Evolutionary conservation across 2,888 invertebrate species (phyloP), one percentile per base, ranked within the genome.

Genomic region (Zeuzera pyrina): DNA sequence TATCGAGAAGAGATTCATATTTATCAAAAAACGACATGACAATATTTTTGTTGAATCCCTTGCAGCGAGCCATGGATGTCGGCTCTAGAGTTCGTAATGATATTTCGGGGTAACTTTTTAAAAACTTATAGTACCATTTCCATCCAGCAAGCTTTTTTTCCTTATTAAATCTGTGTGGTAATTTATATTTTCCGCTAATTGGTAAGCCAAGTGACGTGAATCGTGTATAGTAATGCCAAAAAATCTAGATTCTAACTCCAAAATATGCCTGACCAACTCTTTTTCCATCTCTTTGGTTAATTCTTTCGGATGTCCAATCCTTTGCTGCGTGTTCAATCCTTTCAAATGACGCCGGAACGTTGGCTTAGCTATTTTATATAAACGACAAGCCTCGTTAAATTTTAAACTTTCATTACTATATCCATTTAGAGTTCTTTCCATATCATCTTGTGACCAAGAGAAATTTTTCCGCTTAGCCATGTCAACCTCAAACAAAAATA

Each of bases 61-160:
- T 36, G 10, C 29, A 23, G 19, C 36, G 12, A 10, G 30, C 33
- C 29, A 39, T 31, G 2, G 33, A 30, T 1, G 33, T 39, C 31
- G 41, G 35, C 29, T 48, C 39, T 38, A 40, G 36, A 24, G 33
- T 34, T 14, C 34, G 31, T 24, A 38, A 35, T 10, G 39, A 39
- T 26, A 46, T 33, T 12, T 24, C 30, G 22, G 42, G 42, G 39
- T 46, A 35, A 11, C 39, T 34, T n/a, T 34, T 12, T 22, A 28
- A 41, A 21, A 42, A 39, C 14, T 10, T 35, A 30, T 27, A 29
- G 34, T 28, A 42, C 36, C 42, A 39, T 14, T 33, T 36, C 22
- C 29, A 25, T 5, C 42, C 39, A 6, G 39, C 42, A 37, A 15
- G 13, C 29, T 33, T 24, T 5, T 8, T 33, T 29, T 39, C 35